Conservation (phyloP, 2,888 invertebrate genomes). For the Taphrorychus bicolor region DNA sequence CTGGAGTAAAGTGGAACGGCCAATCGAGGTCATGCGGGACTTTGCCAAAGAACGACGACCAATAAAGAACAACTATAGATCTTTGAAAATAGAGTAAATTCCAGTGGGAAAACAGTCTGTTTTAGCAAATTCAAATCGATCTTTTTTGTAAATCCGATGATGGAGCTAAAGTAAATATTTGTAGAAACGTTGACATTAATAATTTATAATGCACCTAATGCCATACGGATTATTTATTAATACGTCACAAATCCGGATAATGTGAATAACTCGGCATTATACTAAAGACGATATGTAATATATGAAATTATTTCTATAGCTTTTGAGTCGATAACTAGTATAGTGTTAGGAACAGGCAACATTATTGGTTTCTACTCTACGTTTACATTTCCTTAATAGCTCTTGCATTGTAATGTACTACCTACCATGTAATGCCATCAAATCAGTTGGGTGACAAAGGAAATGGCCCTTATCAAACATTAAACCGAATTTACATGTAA, state of each 20-base stretch:
- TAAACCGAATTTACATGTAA: constrained; percentile 1
- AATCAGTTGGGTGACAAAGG: neutral
- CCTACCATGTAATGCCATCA: neutral
- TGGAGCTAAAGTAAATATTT: neutral
- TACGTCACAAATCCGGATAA: neutral
- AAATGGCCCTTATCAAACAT: neutral
- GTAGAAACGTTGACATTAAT: neutral
- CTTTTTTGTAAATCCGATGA: neutral
- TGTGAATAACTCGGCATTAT: no score
- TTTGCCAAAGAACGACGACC: constrained; percentile 15
- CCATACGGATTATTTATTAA: neutral
- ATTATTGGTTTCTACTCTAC: no score
- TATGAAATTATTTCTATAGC: neutral
- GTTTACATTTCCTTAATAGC: neutral
- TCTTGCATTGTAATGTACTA: neutral
- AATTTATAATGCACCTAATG: neutral
- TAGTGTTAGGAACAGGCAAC: no score
- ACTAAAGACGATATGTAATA: no score
- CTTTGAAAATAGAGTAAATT: no score
- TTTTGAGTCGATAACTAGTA: neutral
- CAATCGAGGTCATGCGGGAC: constrained; percentile 40
- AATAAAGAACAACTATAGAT: no score
- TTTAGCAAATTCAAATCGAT: neutral
- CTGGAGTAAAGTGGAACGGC: constrained; percentile 31
- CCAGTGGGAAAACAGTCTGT: no score